Percentiles rank a stretch among this genome's conserved stretches.
These are phyloP conservation scores for Stenoptilia bipunctidactyla DNA, from an alignment of 2,888 invertebrate genomes.

Conservation along the genomic window DNA sequence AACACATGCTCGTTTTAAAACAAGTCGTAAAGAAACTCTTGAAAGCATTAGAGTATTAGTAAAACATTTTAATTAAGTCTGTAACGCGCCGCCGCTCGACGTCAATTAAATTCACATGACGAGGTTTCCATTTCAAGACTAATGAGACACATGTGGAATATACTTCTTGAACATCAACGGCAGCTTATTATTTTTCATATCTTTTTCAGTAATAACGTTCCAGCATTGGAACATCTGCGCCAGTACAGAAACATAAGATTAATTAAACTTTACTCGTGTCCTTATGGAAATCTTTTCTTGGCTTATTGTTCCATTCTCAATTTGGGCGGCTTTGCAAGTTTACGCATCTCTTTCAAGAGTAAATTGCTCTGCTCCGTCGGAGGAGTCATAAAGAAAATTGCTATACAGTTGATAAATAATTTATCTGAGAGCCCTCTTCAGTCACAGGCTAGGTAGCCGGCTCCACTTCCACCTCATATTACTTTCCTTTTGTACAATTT, in stretches of 20 bases:
- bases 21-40: constrained; percentile 20
- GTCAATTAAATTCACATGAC: constrained; percentile 45
- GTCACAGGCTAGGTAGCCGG: constrained; percentile 58
- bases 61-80: constrained; percentile 38
- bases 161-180: background rate
- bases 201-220: too few relatives aligned
- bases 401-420: constrained; percentile 72
- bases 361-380: constrained; percentile 69
- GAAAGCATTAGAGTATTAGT: constrained; percentile 23
- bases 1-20: background rate
- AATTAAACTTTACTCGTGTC: constrained; percentile 18
- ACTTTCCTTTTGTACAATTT: constrained; percentile 71
- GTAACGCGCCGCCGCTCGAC: constrained; percentile 30
- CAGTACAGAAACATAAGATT: background rate
- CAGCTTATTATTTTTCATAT: too few relatives aligned
- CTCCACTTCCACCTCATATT: constrained; percentile 64
- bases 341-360: constrained; percentile 68
- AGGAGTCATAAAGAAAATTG: constrained; percentile 72
- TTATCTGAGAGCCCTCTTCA: constrained; percentile 69
- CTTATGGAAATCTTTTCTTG: constrained; percentile 56
- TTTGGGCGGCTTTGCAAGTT: constrained; percentile 65
- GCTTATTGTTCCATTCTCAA: constrained; percentile 57
- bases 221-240: background rate
- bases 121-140: constrained; percentile 41
- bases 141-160: constrained; percentile 46